Conservation (phyloP, 2,797 vertebrate genomes). For the Falco novaeseelandiae region DNA sequence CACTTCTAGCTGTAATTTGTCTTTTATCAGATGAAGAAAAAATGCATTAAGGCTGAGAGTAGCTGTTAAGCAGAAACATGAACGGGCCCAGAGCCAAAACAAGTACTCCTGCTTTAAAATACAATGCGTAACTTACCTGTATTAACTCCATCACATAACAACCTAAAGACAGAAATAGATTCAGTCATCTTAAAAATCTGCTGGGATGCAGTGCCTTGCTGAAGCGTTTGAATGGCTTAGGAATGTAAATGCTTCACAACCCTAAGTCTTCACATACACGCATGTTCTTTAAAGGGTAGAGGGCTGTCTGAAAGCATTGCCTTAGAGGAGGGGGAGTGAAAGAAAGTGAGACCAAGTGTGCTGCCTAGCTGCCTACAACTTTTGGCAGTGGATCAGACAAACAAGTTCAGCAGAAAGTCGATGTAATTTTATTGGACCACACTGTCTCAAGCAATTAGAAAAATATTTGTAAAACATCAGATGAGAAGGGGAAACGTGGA, state of each 20-base stretch:
- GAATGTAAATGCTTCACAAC: neutral
- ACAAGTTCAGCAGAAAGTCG: constrained; percentile 79
- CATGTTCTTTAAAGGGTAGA: neutral
- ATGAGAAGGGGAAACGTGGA: constrained; percentile 76
- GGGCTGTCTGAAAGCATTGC: constrained; percentile 9
- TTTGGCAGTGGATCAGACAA: constrained; percentile 79
- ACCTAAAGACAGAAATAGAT: neutral
- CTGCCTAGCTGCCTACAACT: constrained; percentile 75
- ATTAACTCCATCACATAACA: neutral
- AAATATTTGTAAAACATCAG: constrained; percentile 84
- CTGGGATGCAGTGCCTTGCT: neutral
- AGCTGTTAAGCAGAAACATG: neutral
- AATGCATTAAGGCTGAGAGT: neutral
- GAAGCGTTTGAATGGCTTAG: neutral
- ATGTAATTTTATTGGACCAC: constrained; percentile 83
- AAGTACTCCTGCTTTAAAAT: constrained; percentile 4
- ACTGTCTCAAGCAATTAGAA: constrained; percentile 83
- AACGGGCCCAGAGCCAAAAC: neutral
- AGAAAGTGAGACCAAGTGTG: constrained; percentile 76
- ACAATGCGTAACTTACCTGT: neutral
- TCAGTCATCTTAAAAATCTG: neutral
- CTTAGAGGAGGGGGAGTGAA: constrained; percentile 44
- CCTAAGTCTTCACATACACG: neutral
- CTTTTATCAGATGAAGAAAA: constrained; percentile 3
- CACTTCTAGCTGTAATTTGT: neutral